Conservation (phyloP, 1,140 invertebrate species). For the Drosophila rufa region DNA sequence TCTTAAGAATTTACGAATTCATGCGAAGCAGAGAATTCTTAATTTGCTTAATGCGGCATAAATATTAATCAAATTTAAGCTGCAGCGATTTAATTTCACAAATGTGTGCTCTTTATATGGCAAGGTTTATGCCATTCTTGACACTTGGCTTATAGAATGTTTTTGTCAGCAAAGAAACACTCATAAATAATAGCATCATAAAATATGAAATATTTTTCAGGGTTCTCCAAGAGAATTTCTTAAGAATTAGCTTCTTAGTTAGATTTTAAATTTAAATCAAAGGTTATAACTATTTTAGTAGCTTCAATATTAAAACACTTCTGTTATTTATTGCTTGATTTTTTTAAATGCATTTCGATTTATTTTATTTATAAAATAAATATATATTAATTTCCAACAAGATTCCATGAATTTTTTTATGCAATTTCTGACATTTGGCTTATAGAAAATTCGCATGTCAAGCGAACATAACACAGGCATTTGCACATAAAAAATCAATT, state of each 20-base stretch:
- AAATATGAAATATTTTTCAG: neutral
- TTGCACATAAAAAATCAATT: constrained; percentile 9
- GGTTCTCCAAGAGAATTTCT: neutral
- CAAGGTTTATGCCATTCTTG: constrained; percentile 3
- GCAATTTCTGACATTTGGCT: constrained; percentile 1
- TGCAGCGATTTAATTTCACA: constrained; percentile 3
- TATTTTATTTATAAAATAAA: neutral
- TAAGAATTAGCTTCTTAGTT: neutral
- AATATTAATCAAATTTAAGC: constrained; percentile 10
- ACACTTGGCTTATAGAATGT: constrained; percentile 15
- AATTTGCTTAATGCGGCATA: constrained; percentile 3
- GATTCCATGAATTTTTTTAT: neutral
- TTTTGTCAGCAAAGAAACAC: neutral
- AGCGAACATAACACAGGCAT: constrained; percentile 8
- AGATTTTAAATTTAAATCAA: neutral
- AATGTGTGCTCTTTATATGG: constrained; percentile 13
- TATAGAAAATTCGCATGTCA: neutral
- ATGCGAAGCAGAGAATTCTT: neutral
- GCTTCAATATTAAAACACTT: too few relatives aligned
- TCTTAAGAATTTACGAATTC: constrained; percentile 12
- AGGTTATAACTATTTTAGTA: too few relatives aligned
- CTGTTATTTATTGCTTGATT: neutral
- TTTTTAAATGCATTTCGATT: neutral
- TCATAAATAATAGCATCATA: neutral
- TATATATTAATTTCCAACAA: neutral